These are phyloP conservation scores for Steinernema khuongi DNA, from an alignment of 1,140 invertebrate genomes.

Conservation along the genomic window DNA sequence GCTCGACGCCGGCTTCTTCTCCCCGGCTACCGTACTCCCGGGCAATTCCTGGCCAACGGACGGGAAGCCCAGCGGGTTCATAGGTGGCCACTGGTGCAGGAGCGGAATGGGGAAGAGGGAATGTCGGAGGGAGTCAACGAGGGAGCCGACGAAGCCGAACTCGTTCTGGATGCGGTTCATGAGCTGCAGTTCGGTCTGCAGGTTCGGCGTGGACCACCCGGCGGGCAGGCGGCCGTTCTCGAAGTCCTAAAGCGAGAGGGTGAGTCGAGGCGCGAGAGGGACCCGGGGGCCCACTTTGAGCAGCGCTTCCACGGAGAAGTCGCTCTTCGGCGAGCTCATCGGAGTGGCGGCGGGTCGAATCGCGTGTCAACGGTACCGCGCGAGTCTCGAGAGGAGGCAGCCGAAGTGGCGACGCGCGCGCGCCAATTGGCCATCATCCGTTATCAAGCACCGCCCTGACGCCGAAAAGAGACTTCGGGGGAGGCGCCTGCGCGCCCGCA, in stretches of 20 bases:
- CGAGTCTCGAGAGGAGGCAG: neutral
- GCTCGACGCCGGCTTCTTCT: neutral
- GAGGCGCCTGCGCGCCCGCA: neutral
- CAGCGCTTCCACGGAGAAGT: slow-evolving; percentile 1
- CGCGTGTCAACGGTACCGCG: slow-evolving; percentile 16
- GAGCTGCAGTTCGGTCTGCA: neutral
- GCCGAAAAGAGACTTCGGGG: neutral
- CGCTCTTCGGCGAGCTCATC: neutral
- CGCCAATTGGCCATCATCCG: slow-evolving; percentile 8
- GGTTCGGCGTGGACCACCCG: neutral
- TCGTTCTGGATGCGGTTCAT: slow-evolving; percentile 16
- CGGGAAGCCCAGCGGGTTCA: neutral
- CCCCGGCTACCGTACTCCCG: neutral
- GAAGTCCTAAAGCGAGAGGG: neutral
- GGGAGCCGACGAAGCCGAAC: neutral
- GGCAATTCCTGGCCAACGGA: neutral
- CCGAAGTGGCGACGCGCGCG: neutral
- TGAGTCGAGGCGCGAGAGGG: neutral
- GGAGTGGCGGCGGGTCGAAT: neutral
- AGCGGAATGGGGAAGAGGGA: neutral
- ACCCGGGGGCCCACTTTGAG: neutral
- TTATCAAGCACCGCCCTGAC: neutral
- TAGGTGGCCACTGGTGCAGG: neutral
- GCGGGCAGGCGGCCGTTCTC: neutral
- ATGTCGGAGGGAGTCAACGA: neutral